phyloP scores from a whole-genome alignment of 2,888 invertebrate genomes.

The Azorinus chamasolen region DNA sequence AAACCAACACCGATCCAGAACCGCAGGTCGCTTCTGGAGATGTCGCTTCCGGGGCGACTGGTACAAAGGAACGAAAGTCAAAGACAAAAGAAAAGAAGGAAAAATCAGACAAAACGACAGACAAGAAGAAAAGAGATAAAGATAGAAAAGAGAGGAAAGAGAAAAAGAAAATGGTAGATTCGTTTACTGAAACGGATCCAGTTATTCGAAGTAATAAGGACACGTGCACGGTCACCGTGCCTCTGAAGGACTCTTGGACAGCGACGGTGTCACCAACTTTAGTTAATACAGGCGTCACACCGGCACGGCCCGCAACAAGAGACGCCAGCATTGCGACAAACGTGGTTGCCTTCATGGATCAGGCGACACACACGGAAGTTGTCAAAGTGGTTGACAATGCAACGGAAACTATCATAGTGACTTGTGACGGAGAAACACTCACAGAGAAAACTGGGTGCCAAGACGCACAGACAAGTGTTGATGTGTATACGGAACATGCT shows the following conservation, averaged over 20 bases:
- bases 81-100: conserved; percentile 56
- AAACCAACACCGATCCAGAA: conserved; percentile 70
- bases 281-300: conserved; percentile 78
- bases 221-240: conserved; percentile 66
- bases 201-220: conserved; percentile 72
- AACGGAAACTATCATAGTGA: conserved; percentile 72
- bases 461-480: conserved; percentile 79
- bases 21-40: conserved; percentile 30
- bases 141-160: conserved; percentile 52
- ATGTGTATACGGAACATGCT: conserved; percentile 66
- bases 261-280: conserved; percentile 72
- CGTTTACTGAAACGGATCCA: conserved; percentile 67
- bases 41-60: conserved; percentile 34
- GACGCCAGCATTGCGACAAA: conserved; percentile 76
- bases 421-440: conserved; percentile 79
- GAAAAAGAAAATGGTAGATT: conserved; percentile 63
- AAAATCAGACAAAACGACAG: conserved; percentile 38
- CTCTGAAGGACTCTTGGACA: conserved; percentile 78
- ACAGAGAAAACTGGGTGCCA: conserved; percentile 71
- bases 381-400: conserved; percentile 69
- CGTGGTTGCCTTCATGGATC: conserved; percentile 74
- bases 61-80: conserved; percentile 50
- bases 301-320: conserved; percentile 74
- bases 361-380: conserved; percentile 78
- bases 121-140: conserved; percentile 51